A percentile compares a stretch with the other conserved stretches of the same genome.
These are phyloP conservation scores for Leptinotarsa tumamoca DNA, from an alignment of 2,888 invertebrate species.

Conservation along the genomic window DNA sequence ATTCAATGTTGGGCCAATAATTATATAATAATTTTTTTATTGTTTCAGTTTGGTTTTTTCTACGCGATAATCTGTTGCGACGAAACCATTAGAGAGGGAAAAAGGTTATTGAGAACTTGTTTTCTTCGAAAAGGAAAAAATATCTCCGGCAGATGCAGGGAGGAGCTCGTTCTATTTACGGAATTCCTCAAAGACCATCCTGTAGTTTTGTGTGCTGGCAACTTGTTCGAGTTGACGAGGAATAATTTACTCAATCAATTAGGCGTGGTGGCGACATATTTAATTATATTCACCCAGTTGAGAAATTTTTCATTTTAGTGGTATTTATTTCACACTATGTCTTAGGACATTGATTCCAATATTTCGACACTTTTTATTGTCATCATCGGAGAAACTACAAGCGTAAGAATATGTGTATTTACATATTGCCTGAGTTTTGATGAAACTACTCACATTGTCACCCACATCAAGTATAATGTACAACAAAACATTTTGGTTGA, in stretches of 20 bases:
- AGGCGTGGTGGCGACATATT: not conserved
- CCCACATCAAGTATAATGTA: no score
- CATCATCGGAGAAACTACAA: no score
- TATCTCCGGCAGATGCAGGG: not conserved
- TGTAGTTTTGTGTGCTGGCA: not conserved
- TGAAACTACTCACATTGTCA: no score
- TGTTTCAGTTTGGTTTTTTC: slow-evolving; percentile 5
- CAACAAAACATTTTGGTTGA: no score
- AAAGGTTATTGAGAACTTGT: not conserved
- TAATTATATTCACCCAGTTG: not conserved
- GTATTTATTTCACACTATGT: not conserved
- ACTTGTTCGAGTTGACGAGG: not conserved
- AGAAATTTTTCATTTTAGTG: not conserved
- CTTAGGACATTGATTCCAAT: no score
- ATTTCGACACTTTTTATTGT: no score
- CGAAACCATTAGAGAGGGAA: not conserved
- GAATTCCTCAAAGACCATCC: not conserved
- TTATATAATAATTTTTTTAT: not conserved
- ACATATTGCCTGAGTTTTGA: no score
- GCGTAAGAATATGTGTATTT: no score
- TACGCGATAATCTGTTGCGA: not conserved
- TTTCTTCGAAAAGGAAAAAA: not conserved
- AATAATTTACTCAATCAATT: not conserved
- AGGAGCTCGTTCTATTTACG: not conserved
- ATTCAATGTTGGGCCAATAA: no score